Base-by-base conservation (phyloP, 2,113 vertebrate genomes). In the Sturnus vulgaris region DNA sequence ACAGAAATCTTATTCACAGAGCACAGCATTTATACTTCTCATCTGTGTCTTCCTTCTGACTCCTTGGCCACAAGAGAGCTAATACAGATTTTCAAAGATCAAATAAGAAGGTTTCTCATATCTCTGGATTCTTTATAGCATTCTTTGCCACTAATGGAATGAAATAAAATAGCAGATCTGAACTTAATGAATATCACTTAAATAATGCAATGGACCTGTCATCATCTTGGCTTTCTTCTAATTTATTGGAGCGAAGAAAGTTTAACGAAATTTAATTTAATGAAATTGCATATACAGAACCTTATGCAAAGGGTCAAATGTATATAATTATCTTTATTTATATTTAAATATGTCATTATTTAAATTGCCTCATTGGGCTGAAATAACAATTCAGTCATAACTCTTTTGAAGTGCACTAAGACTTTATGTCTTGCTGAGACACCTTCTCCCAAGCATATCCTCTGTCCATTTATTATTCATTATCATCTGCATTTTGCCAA, bases 401-500 rank as follows among this genome's bases (percentile, higher is more conserved):
- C 49, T 91, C 86, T 94, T 97, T 76, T 93, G 87, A 97, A 97
- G 72, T 86, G 66, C 65, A 72, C 42, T 79, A 90, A 77, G 61
- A 90, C n/a, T 96, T 81, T 91, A 66, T 65, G 59, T 88, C 92
- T 96, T 92, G 90, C 88, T 95, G 90, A 97, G 92, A 94, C 55
- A 89, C 44, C 49, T 69, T 90, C 91, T 92, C 68, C 52, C 33
- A 63, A 94, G 53, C 66, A 47, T 13, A 86, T 77, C 50, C 59
- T 92, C 64, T 65, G 15, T 49, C 88, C 93, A 97, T 97, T 94
- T 90, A 97, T 97, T 98, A 97, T 96, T 97, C 76, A 97, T 86
- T 53, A 53, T 80, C 56, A 92, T 92, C 89, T 95, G 44, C 88
- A 92, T 83, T 93, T 96, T 95, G 80, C 76, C 15, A 15, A 96